Percentiles rank a stretch among this genome's conserved stretches.
Conservation (phyloP, 2,113 vertebrate species). For the Sturnus vulgaris region DNA sequence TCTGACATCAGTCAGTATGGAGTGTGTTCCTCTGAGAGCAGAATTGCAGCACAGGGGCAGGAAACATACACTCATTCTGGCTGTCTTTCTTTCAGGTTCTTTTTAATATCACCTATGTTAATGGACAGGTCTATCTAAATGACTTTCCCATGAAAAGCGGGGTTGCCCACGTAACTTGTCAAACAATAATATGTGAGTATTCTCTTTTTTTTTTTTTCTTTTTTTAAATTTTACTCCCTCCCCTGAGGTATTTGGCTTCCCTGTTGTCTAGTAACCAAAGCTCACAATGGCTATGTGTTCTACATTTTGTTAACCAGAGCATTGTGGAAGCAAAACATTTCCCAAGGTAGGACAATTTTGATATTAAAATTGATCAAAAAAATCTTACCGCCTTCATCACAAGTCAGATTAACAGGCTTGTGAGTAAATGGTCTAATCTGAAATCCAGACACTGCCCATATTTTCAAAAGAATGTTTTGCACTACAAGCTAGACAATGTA, state of each 20-base stretch:
- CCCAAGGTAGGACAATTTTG: neutral
- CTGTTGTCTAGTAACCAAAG: neutral
- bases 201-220: neutral
- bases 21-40: neutral
- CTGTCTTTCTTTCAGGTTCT: slow-evolving; percentile 73
- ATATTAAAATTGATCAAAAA: neutral
- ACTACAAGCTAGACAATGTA: neutral
- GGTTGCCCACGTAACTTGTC: slow-evolving; percentile 85
- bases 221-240: neutral
- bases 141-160: slow-evolving; percentile 85
- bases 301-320: neutral
- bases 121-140: slow-evolving; percentile 85
- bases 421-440: neutral
- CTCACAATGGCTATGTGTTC: neutral
- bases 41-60: neutral
- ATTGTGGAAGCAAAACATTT: neutral
- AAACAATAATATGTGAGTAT: slow-evolving; percentile 85
- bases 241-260: neutral
- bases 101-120: slow-evolving; percentile 75
- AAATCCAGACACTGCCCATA: neutral
- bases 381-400: neutral
- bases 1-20: neutral
- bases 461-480: slow-evolving; percentile 21
- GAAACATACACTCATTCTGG: neutral
- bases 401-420: neutral